Evolutionary conservation across 1,140 invertebrate species (phyloP), one percentile per base, ranked within the genome.

Genomic region (Acromyrmex echinatior): DNA sequence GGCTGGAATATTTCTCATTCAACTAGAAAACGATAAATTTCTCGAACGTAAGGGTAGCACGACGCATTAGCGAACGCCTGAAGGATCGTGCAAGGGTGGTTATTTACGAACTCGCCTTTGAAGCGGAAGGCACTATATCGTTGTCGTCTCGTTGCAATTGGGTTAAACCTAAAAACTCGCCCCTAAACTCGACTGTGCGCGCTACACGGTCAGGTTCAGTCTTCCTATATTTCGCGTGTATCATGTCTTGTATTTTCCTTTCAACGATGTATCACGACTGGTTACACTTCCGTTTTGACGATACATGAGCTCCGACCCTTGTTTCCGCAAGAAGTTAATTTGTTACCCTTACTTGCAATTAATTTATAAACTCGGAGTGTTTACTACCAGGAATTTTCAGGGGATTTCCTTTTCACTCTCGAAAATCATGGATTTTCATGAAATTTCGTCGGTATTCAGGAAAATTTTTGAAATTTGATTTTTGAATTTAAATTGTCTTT

Each of bases 21-120:
- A 81, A 56, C 84, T 87, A 78, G 89, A 91, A 87, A 91, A 91
- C 90, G 86, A 91, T 91, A 91, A 91, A 91, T 91, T 91, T 89
- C 76, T 49, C 35, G 31, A 58, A 68, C 35, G 81, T 63, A 77
- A 70, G 77, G 58, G 84, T 66, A 60, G 80, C 80, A 63, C 39
- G 31, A 58, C 60, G 68, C 85, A 49, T 58, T 65, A 39, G 35
- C 28, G 77, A 86, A 76, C 82, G 78, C 66, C 31, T 66, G 53
- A 65, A 56, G 66, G 86, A 60, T 76, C 77, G 88, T 56, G 91
- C 58, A 88, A 88, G 84, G 84, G 62, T 35, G 60, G 86, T 92
- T 92, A 91, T 91, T 92, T 92, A 92, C 82, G 80, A 71, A 77
- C 63, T 60, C 18, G 28, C n/a, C 60, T 79, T 77, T 70, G 82